These are phyloP conservation scores for Drosophila tripunctata DNA, from an alignment of 2,888 invertebrate species.

Conservation along the genomic window DNA sequence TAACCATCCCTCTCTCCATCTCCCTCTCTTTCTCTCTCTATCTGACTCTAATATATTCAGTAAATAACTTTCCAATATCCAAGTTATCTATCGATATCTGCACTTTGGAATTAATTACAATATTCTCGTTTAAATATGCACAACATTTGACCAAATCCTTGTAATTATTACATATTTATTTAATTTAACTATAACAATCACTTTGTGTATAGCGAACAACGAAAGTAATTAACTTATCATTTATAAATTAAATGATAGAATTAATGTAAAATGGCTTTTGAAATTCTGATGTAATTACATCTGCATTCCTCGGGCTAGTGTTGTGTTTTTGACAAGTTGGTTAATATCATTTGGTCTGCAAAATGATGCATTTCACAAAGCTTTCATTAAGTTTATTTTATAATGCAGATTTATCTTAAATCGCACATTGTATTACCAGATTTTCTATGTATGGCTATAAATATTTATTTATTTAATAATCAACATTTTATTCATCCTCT, in stretches of 20 bases:
- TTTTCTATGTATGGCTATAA: no score
- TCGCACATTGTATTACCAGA: no score
- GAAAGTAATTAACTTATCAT: neutral
- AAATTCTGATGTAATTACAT: no score
- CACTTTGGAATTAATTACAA: constrained; percentile 11
- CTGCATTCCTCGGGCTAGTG: no score
- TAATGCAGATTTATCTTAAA: no score
- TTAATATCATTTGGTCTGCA: no score
- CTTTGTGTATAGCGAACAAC: neutral
- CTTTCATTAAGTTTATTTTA: no score
- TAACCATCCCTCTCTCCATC: neutral
- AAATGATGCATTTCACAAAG: no score
- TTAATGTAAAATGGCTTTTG: no score
- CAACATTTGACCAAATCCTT: neutral
- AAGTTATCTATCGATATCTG: constrained; percentile 1
- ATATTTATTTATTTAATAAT: no score
- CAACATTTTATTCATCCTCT: no score
- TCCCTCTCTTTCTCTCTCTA: neutral
- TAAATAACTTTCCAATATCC: constrained; percentile 35
- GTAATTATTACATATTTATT: neutral
- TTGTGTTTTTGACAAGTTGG: no score
- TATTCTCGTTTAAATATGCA: neutral
- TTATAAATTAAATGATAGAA: neutral
- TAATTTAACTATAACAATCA: neutral
- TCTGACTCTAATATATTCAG: constrained; percentile 3